Percentiles rank a stretch among this genome's conserved stretches.
phyloP scores from a whole-genome alignment of 2,113 vertebrate species.

The Scalopus aquaticus region DNA sequence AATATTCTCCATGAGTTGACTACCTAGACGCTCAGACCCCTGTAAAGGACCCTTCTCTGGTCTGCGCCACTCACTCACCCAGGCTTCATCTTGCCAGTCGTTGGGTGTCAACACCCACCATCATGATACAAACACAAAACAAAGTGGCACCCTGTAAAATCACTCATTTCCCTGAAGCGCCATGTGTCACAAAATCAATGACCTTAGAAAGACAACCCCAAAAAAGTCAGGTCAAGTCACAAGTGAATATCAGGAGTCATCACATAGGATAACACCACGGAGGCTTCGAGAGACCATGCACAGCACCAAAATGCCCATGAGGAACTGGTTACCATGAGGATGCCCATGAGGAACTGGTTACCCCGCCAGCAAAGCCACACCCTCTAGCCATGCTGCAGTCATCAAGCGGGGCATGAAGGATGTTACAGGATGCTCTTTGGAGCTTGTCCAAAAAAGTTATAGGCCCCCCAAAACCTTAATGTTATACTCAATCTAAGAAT shows the following conservation, averaged over 20 bases:
- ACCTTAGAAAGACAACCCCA: background rate
- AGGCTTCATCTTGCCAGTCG: background rate
- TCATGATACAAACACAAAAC: background rate
- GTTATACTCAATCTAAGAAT: slow-evolving; percentile 1
- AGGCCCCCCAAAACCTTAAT: background rate
- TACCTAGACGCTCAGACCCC: background rate
- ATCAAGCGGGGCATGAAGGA: background rate
- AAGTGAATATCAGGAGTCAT: background rate
- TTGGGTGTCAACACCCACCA: background rate
- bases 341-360: too few relatives aligned
- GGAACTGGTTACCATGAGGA: too few relatives aligned
- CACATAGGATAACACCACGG: rapidly evolving
- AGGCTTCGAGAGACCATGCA: background rate
- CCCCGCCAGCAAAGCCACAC: too few relatives aligned
- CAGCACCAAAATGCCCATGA: too few relatives aligned
- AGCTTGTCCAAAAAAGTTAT: too few relatives aligned
- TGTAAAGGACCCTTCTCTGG: background rate
- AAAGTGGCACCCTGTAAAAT: rapidly evolving
- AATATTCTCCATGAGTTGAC: background rate
- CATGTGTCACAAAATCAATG: rapidly evolving
- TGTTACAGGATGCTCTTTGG: rapidly evolving
- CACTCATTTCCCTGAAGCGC: background rate
- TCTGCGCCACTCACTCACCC: background rate
- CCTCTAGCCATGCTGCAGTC: background rate
- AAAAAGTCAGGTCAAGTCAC: background rate